A percentile compares a stretch with the other conserved stretches of the same genome.
Evolutionary conservation across 1,140 invertebrate species (phyloP).

Genomic region (Parasteatoda tepidariorum): DNA sequence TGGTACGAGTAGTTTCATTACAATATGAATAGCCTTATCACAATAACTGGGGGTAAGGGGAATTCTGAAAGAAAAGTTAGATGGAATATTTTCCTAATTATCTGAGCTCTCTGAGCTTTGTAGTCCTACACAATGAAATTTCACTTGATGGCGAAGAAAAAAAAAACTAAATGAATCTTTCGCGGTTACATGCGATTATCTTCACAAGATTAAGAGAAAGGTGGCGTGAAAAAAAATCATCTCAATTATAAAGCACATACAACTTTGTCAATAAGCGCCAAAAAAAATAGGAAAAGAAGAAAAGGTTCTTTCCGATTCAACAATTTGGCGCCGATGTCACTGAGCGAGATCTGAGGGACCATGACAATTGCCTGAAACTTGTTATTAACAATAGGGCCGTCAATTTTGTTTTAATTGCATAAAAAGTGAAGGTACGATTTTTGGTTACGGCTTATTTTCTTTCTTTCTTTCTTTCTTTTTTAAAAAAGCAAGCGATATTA

Average conservation of each 20-base stretch:
- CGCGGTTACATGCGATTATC: conserved; percentile 41
- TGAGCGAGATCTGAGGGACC: neutral
- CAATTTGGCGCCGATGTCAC: conserved; percentile 58
- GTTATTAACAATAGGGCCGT: conserved; percentile 36
- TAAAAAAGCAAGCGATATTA: neutral
- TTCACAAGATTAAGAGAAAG: conserved; percentile 16
- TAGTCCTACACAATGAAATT: conserved; percentile 21
- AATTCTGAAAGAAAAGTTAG: neutral
- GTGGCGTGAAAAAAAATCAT: neutral
- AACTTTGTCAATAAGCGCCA: conserved; percentile 34
- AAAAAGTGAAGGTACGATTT: conserved; percentile 21
- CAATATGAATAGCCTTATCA: neutral
- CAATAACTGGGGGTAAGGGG: neutral
- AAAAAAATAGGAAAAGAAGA: conserved; percentile 7
- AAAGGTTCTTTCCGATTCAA: conserved; percentile 4
- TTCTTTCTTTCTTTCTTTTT: neutral
- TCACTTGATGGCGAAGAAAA: neutral
- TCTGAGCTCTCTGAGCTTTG: conserved; percentile 36
- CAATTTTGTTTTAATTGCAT: conserved; percentile 26
- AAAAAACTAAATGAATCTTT: conserved; percentile 1
- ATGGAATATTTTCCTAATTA: conserved; percentile 12
- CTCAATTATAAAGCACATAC: conserved; percentile 52
- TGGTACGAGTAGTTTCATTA: neutral
- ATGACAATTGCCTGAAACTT: neutral
- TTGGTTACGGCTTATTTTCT: conserved; percentile 1